Conservation (phyloP, 2,888 invertebrate species). For the Phyllotreta striolata region DNA sequence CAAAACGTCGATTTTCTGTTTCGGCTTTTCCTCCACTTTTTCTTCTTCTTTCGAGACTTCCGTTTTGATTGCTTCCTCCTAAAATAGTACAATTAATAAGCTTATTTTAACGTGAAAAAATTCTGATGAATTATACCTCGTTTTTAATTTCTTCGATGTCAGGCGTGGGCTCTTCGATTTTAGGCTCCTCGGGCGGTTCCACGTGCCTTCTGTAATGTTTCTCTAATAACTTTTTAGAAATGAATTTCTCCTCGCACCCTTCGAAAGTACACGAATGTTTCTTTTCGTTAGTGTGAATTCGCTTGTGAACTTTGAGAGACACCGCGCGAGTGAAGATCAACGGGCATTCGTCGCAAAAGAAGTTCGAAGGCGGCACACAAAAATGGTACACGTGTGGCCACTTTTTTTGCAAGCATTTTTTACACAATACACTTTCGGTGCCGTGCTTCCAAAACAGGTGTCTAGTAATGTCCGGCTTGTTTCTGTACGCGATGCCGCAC, state of each 20-base stretch:
- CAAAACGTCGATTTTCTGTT: constrained; percentile 67
- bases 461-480: constrained; percentile 87
- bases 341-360: constrained; percentile 83
- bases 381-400: constrained; percentile 94
- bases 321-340: constrained; percentile 79
- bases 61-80: constrained; percentile 54
- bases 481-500: constrained; percentile 87
- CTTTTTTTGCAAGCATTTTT: constrained; percentile 86
- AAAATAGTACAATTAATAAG: constrained; percentile 3
- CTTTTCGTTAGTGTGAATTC: constrained; percentile 73
- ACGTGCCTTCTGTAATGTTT: constrained; percentile 76
- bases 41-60: constrained; percentile 54
- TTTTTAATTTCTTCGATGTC: constrained; percentile 43
- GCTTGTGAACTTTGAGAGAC: constrained; percentile 83
- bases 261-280: constrained; percentile 78
- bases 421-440: constrained; percentile 85
- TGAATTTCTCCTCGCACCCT: constrained; percentile 77
- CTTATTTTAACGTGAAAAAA: neutral
- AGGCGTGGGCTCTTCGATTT: constrained; percentile 38
- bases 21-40: constrained; percentile 50
- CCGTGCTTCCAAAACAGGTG: constrained; percentile 94
- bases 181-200: constrained; percentile 53
- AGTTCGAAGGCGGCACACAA: constrained; percentile 80
- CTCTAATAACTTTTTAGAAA: constrained; percentile 78
- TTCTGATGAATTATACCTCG: constrained; percentile 15